Conservation (phyloP, 2,888 invertebrate genomes). For the Himalopsyche kuldschensis region DNA sequence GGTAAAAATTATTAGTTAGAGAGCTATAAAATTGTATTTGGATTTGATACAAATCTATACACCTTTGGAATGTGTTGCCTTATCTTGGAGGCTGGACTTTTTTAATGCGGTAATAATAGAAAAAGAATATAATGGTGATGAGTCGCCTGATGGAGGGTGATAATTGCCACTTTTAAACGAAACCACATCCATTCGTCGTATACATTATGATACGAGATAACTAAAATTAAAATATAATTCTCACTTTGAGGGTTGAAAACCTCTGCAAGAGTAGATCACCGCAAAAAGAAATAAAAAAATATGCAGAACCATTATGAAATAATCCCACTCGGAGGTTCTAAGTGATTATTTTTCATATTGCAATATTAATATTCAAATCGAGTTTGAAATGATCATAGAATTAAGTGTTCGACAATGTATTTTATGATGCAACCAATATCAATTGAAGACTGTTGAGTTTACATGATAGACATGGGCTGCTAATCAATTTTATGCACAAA, state of each 20-base stretch:
- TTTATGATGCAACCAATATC: too few relatives aligned
- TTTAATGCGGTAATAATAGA: background rate
- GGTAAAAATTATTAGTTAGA: background rate
- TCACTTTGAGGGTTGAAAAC: background rate
- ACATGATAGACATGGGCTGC: too few relatives aligned
- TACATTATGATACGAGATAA: background rate
- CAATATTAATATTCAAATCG: too few relatives aligned
- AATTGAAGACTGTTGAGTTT: too few relatives aligned
- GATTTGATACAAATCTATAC: constrained; percentile 30
- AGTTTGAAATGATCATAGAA: too few relatives aligned
- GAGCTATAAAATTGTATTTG: constrained; percentile 15
- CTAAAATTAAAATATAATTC: background rate
- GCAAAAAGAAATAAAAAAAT: too few relatives aligned
- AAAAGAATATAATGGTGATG: background rate
- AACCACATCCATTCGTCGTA: background rate
- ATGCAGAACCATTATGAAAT: too few relatives aligned
- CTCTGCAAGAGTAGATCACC: background rate
- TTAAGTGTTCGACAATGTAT: too few relatives aligned
- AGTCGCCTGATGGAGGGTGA: background rate
- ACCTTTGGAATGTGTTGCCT: constrained; percentile 33
- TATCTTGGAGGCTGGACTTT: constrained; percentile 3
- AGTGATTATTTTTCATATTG: too few relatives aligned
- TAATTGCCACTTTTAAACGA: background rate
- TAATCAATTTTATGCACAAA: too few relatives aligned
- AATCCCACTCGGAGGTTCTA: too few relatives aligned